phyloP scores from a whole-genome alignment of 2,888 invertebrate species.

The Clepsis dumicolana region DNA sequence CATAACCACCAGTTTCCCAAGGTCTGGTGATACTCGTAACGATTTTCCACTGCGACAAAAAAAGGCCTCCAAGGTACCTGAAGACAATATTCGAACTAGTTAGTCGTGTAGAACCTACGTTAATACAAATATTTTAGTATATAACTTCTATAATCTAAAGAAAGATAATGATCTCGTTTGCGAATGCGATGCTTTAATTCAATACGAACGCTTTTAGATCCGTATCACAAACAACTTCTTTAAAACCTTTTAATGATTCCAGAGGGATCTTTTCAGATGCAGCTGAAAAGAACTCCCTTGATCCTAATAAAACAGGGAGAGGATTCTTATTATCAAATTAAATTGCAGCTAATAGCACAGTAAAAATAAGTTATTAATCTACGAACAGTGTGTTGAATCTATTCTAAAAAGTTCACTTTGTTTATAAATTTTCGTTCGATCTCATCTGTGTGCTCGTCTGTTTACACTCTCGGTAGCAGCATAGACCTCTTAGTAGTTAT shows the following conservation, averaged over 20 bases:
- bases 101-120: too few species aligned
- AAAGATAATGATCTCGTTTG: neutral
- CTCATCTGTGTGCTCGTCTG: too few species aligned
- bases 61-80: neutral
- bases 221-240: neutral
- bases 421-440: too few species aligned
- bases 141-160: too few species aligned
- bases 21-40: too few species aligned
- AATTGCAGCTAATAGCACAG: constrained; percentile 6
- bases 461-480: too few species aligned
- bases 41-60: too few species aligned
- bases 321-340: constrained; percentile 8
- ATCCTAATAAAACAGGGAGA: constrained; percentile 9
- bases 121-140: too few species aligned
- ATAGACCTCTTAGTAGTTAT: too few species aligned
- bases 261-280: neutral
- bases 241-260: neutral
- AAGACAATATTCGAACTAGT: neutral
- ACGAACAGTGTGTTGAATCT: neutral
- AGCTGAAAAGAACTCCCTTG: constrained; percentile 9
- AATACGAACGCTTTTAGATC: neutral
- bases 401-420: too few species aligned
- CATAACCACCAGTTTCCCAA: too few species aligned
- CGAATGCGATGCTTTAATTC: neutral
- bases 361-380: neutral